Percentiles rank a stretch among this genome's conserved stretches.
Conservation (phyloP, 2,888 invertebrate species). For the Pollenia griseotomentosa region DNA sequence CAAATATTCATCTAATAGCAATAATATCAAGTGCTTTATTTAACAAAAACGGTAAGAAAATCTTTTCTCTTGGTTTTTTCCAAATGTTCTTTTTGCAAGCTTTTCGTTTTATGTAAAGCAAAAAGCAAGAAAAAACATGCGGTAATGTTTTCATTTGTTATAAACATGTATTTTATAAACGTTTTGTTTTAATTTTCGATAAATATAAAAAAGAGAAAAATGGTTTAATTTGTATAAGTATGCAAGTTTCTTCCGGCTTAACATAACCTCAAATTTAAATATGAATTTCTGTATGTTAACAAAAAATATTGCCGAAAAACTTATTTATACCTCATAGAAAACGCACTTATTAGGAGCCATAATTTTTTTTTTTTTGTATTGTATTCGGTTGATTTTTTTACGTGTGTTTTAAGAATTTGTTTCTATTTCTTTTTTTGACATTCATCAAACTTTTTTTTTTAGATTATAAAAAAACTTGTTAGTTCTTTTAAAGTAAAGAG, state of each 20-base stretch:
- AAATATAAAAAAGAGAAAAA: constrained; percentile 10
- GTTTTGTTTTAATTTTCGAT: constrained; percentile 20
- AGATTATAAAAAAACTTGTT: too few relatives aligned
- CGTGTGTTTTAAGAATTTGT: not conserved
- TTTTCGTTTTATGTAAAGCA: constrained; percentile 28
- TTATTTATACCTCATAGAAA: constrained; percentile 3
- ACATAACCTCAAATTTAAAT: constrained; percentile 67
- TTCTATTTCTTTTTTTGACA: not conserved
- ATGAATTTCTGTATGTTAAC: not conserved
- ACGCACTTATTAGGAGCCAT: constrained; percentile 47
- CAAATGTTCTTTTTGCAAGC: not conserved
- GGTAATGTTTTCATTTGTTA: constrained; percentile 42
- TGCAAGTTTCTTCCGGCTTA: constrained; percentile 69
- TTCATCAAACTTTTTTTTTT: too few relatives aligned
- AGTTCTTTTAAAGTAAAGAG: too few relatives aligned
- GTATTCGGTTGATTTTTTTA: constrained; percentile 16
- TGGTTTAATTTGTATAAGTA: constrained; percentile 17
- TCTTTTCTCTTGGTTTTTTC: not conserved
- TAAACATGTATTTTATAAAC: constrained; percentile 1
- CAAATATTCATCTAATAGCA: constrained; percentile 59
- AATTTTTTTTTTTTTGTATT: constrained; percentile 17
- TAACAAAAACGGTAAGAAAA: constrained; percentile 65
- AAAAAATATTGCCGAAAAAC: constrained; percentile 32
- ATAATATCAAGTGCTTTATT: constrained; percentile 72
- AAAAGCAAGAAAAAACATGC: constrained; percentile 54